Evolutionary conservation across 2,113 vertebrate species (phyloP), one percentile per base, ranked within the genome.

Genomic region (Aphyosemion australe): DNA sequence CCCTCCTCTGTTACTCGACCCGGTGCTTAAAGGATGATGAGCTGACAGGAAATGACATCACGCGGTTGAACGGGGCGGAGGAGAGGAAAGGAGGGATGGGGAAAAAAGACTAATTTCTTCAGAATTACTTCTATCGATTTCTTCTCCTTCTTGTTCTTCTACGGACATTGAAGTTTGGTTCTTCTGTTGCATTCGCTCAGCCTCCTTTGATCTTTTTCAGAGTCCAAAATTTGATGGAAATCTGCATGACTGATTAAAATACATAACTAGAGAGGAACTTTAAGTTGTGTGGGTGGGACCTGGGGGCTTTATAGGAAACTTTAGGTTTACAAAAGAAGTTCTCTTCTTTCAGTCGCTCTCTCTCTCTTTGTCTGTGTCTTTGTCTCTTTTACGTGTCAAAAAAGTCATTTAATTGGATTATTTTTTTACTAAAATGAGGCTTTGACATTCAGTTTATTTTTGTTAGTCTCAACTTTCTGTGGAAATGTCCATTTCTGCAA

Each of bases 131-230:
- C 86, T 88, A 76, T 88, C 73, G 45, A 87, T 90, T 90, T 85
- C 84, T 87, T 88, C 87, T 87, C 79, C 84, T 87, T 88, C 84
- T 86, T 82, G 83, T 90, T 89, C 86, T 88, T 87, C 80, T 88
- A 79, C 55, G 84, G 85, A 92, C 89, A 89, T 92, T 84, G 84
- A 82, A 91, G 88, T 90, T 91, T 90, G 90, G 82, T 89, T 90
- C 87, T 93, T 93, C 87, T 90, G 87, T 93, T 92, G 88, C 91
- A 88, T 91, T 90, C 83, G 84, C 88, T 92, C 87, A 82, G 87
- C 90, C 89, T 92, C 86, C 87, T 87, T 92, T 91, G 80, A 85
- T 77, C 88, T 89, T 90, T 90, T 87, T 81, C 63, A 41, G 72
- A 88, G 83, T 88, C 83, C 87, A 79, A 90, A 89, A 85, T 80